Percentiles rank a stretch among this genome's conserved stretches.
phyloP scores from a whole-genome alignment of 1,140 invertebrate species.

The Myzus persicae region DNA sequence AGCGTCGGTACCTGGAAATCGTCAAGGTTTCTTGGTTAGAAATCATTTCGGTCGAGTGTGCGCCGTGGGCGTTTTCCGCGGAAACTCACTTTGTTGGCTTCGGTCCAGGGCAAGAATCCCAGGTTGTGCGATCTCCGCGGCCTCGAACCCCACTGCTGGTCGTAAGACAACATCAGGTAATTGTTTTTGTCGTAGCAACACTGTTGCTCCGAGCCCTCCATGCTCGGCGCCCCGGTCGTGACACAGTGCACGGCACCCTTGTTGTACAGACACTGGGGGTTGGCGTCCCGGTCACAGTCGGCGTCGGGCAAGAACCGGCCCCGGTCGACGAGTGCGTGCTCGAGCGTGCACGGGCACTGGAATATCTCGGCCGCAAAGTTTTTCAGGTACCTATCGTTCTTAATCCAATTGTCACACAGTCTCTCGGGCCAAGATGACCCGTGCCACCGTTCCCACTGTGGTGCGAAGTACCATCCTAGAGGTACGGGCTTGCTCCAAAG shows the following conservation, averaged over 20 bases:
- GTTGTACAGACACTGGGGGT: constrained; percentile 89
- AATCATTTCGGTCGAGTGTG: neutral
- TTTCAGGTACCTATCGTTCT: constrained; percentile 84
- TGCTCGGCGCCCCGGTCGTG: constrained; percentile 84
- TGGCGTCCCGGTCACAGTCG: constrained; percentile 89
- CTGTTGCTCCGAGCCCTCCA: constrained; percentile 92
- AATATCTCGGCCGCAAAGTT: constrained; percentile 84
- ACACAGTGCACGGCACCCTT: constrained; percentile 91
- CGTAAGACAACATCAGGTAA: constrained; percentile 90
- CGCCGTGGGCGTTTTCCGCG: too few species aligned
- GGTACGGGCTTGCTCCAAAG: constrained; percentile 92
- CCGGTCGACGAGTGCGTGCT: constrained; percentile 89
- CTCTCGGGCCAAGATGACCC: constrained; percentile 81
- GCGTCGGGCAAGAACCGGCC: constrained; percentile 91
- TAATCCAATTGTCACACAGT: constrained; percentile 88
- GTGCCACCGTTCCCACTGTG: constrained; percentile 82
- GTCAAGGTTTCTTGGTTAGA: neutral
- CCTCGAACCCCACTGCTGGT: constrained; percentile 92
- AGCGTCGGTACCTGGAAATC: constrained; percentile 78
- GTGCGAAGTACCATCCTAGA: constrained; percentile 88
- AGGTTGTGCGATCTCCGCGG: constrained; percentile 88
- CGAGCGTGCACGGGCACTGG: constrained; percentile 89
- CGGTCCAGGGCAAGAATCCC: constrained; percentile 89
- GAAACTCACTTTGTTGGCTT: constrained; percentile 76
- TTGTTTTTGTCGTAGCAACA: constrained; percentile 95